Conservation (phyloP, 2,113 vertebrate species). For the Gallinago media region DNA sequence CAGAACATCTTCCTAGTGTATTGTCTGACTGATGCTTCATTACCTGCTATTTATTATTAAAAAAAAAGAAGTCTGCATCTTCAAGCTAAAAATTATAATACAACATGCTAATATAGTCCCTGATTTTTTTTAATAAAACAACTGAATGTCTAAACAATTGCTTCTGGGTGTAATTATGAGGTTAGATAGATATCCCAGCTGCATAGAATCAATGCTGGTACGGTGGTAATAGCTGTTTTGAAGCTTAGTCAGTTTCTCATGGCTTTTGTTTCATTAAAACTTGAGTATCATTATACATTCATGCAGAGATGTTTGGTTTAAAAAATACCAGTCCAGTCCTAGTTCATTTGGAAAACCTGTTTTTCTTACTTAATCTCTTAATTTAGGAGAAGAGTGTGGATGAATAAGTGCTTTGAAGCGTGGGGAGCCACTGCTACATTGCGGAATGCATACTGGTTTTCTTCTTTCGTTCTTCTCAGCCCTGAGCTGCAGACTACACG, state of each 20-base stretch:
- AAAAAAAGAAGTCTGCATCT: neutral
- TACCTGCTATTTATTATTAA: neutral
- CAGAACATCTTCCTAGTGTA: neutral
- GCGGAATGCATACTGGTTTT: neutral
- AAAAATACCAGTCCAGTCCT: neutral
- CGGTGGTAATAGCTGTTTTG: neutral
- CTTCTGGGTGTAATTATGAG: neutral
- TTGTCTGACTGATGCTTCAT: neutral
- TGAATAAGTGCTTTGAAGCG: neutral
- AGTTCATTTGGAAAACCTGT: neutral
- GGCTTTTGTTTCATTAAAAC: neutral
- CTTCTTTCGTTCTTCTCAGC: neutral
- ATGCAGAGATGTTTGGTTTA: neutral
- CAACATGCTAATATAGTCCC: neutral
- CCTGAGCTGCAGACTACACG: neutral
- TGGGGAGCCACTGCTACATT: neutral
- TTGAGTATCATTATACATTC: fast-evolving
- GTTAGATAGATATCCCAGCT: neutral
- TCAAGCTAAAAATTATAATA: no score
- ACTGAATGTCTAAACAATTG: neutral
- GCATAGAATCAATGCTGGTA: neutral
- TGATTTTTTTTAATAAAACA: neutral
- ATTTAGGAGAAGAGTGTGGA: neutral
- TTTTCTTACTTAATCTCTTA: neutral
- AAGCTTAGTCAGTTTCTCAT: neutral